Percentiles rank a stretch among this genome's conserved stretches.
These are phyloP conservation scores for Loriculus beryllinus DNA, from an alignment of 2,797 vertebrate genomes.

Conservation along the genomic window DNA sequence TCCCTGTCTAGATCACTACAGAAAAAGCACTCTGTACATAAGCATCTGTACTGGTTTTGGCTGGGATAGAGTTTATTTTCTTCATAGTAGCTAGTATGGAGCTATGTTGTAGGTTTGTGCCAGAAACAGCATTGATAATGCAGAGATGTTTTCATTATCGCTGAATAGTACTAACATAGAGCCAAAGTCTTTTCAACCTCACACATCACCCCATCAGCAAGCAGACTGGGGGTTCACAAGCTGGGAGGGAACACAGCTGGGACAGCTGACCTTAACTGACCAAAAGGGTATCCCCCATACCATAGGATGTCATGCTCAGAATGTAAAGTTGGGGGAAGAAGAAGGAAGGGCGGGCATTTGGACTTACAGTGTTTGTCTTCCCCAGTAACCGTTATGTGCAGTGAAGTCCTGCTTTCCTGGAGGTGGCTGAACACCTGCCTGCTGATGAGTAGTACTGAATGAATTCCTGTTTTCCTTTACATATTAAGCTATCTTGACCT, in stretches of 20 bases:
- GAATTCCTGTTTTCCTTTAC: background rate
- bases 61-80: background rate
- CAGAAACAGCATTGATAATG: background rate
- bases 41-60: background rate
- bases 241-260: background rate
- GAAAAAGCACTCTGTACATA: background rate
- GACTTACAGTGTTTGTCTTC: background rate
- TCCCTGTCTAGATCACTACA: background rate
- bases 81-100: background rate
- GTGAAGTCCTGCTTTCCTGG: background rate
- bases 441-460: background rate
- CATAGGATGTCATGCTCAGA: background rate
- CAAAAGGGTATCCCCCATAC: background rate
- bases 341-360: background rate
- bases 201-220: fast-evolving
- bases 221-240: background rate
- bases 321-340: background rate
- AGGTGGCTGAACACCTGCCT: background rate
- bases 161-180: background rate
- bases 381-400: background rate
- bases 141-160: background rate
- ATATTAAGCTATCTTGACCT: background rate
- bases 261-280: background rate
- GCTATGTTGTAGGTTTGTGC: background rate
- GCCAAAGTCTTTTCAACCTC: background rate